Base-by-base conservation (phyloP, 2,797 vertebrate species). In the Oreortyx pictus region DNA sequence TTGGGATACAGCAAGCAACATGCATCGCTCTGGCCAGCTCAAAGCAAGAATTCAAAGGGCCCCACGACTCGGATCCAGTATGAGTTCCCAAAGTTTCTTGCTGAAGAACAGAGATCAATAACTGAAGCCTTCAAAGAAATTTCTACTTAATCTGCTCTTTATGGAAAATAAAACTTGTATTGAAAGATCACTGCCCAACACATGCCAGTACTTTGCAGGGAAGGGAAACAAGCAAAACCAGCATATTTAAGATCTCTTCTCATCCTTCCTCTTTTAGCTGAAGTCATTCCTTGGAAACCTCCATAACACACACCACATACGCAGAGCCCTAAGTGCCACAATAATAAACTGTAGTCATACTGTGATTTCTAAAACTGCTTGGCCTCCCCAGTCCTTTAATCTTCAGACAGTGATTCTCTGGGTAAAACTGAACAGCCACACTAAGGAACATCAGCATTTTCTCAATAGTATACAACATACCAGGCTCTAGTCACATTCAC, bases 401-500 rank as follows among this genome's bases (percentile, higher is more conserved):
- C 14, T 5, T n/a, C 23, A 71, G 44, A 57, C 50, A 25, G 74
- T 77, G 84, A 71, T 64, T 76, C 10, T 75, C 37, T 37, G 5
- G 5, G 92, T 62, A 82, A 82, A 82, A 72, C 23, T 41, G 70
- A 56, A 35, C 31, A 52, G 68, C 52, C 35, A 44, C 59, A 66
- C 14, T 43, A 81, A 95, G 57, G 35, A 92, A 47, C 71, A 76
- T 52, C 80, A 68, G 20, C 33, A 43, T 89, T 94, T 91, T 54
- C 82, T 91, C 64, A 74, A 25, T 37, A 74, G 52, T 37, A 22
- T 25, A 39, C 25, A 68, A 19, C 62, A 27, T 22, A 50, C 82
- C 25, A 41, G 85, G 76, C 87, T 47, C 76, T 7, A 35, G 60
- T 89, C 85, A 49, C 87, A 91, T 77, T 91, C 87, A 88, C 89